Conservation (phyloP, 2,888 invertebrate genomes). For the Brachynemurus nebulosus region DNA sequence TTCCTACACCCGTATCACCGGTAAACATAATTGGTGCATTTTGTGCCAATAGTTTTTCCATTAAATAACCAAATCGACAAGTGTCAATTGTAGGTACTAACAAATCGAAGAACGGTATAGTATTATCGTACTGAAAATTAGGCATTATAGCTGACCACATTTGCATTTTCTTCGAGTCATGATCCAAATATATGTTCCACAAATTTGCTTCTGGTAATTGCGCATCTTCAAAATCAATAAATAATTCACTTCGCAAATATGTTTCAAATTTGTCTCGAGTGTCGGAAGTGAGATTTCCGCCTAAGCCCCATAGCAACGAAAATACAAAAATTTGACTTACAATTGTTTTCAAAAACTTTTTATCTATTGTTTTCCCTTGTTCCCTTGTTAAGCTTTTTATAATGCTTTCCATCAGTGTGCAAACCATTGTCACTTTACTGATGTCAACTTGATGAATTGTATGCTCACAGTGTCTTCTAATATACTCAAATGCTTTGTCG, state of each 20-base stretch:
- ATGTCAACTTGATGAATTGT: slow-evolving; percentile 73
- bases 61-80: slow-evolving; percentile 68
- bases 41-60: slow-evolving; percentile 56
- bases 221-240: slow-evolving; percentile 38
- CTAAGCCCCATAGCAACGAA: slow-evolving; percentile 71
- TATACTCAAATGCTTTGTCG: slow-evolving; percentile 48
- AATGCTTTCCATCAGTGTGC: slow-evolving; percentile 56
- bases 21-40: slow-evolving; percentile 73
- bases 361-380: slow-evolving; percentile 35
- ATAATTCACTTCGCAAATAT: slow-evolving; percentile 52
- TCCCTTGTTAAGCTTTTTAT: slow-evolving; percentile 44
- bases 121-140: slow-evolving; percentile 50
- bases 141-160: slow-evolving; percentile 70
- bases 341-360: slow-evolving; percentile 45
- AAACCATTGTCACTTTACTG: slow-evolving; percentile 65
- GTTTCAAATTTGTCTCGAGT: slow-evolving; percentile 57
- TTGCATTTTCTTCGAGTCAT: slow-evolving; percentile 53
- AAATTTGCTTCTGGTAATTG: slow-evolving; percentile 56
- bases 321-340: slow-evolving; percentile 68
- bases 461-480: slow-evolving; percentile 52
- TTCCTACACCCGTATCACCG: slow-evolving; percentile 87
- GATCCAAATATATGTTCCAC: slow-evolving; percentile 66
- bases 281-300: slow-evolving; percentile 65
- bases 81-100: slow-evolving; percentile 86
- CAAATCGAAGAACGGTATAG: slow-evolving; percentile 73